Base-by-base conservation (phyloP, 2,888 invertebrate species). In the Torymus texanus region DNA sequence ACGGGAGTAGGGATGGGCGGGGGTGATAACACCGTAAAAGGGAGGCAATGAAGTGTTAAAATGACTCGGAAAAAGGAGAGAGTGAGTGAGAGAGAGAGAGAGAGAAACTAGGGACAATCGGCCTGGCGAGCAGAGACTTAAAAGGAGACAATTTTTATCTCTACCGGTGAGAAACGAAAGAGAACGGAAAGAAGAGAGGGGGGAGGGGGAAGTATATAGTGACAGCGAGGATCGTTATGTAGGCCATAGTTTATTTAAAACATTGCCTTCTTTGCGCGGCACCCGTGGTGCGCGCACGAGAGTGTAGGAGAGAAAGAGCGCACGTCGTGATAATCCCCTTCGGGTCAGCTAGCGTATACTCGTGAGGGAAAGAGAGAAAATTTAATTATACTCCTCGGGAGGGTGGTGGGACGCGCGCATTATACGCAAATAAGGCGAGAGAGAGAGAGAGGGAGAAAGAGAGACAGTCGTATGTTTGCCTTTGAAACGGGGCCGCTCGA, bases 21-120 rank as follows among this genome's bases (percentile, higher is more conserved):
- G 41, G 41, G 8, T 12, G 18, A 41, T n/a, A 51, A 58, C 12
- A 14, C 11, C 62, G 66, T 66, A 72, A 80, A 80, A 72, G 59
- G 55, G 61, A 74, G 56, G 59, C 80, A 74, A 74, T 74, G 73
- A 76, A 59, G 76, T 29, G 73, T 74, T 73, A 66, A 70, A 68
- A 71, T 75, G 58, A 66, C 71, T 65, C 2, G 62, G 50, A 55
- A 53, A 56, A 68, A 61, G 56, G 14, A 55, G 62, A 61, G 55
- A 16, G 29, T 41, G 16, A 51, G 24, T 14, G 21, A 61, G 58
- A 16, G 50, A 16, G 71, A 29, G 24, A 71, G 29, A 62, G 29
- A 53, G 58, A 29, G 62, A 71, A 50, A 10, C 18, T 1, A 14
- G 24, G 41, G 16, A 77, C 71, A 70, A 56, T 56, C 16, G 41